Evolutionary conservation across 2,113 vertebrate genomes (phyloP).

Genomic region (Nyctereutes procyonoides): DNA sequence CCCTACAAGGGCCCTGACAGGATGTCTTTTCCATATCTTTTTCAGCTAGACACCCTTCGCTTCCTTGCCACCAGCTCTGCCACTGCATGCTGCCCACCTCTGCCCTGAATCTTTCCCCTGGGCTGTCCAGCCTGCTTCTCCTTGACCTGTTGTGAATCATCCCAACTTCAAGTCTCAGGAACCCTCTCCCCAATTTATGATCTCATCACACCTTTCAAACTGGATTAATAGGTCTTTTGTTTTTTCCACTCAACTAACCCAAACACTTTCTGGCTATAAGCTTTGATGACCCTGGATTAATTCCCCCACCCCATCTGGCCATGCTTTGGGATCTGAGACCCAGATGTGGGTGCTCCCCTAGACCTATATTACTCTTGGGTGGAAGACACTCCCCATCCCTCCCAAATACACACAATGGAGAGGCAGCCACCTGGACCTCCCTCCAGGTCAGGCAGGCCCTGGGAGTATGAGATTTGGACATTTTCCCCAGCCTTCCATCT

Average conservation of each 20-base stretch:
- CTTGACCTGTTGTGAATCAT: background rate
- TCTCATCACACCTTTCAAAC: background rate
- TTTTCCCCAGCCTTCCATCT: background rate
- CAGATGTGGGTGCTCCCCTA: background rate
- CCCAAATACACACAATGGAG: background rate
- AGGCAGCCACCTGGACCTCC: background rate
- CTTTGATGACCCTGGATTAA: background rate
- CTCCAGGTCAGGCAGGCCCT: background rate
- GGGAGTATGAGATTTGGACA: background rate
- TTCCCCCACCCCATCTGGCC: background rate
- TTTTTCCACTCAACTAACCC: background rate
- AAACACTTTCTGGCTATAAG: background rate
- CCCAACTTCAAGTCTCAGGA: background rate
- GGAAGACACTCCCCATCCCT: background rate
- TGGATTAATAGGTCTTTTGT: background rate
- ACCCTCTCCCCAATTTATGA: background rate
- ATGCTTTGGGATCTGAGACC: background rate
- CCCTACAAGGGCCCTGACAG: too few relatives aligned
- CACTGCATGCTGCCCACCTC: background rate
- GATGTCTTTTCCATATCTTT: background rate
- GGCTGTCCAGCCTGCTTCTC: background rate
- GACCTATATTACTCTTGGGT: background rate
- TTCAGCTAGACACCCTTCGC: background rate
- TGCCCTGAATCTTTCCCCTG: background rate
- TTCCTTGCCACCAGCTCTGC: background rate